phyloP scores from a whole-genome alignment of 1,140 invertebrate species.

The Procambarus virginalis region DNA sequence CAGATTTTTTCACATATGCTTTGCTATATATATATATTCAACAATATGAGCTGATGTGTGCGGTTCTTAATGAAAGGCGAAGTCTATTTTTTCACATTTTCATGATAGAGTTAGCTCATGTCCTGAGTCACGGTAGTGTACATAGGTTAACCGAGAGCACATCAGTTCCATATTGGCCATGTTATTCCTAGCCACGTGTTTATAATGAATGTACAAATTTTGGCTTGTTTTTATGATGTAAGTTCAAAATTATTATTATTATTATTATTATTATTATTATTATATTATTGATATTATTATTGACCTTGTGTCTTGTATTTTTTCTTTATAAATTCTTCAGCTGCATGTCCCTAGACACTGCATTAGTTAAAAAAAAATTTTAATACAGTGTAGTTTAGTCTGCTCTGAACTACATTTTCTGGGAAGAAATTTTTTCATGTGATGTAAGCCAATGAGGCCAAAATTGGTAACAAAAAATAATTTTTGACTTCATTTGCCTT shows the following conservation, averaged over 20 bases:
- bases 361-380: too few relatives aligned
- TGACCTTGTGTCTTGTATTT: neutral
- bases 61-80: neutral
- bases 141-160: neutral
- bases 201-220: constrained; percentile 19
- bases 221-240: constrained; percentile 13
- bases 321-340: neutral
- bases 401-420: neutral
- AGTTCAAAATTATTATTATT: constrained; percentile 14
- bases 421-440: neutral
- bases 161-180: constrained; percentile 7
- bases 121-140: constrained; percentile 9
- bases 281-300: neutral
- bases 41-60: constrained; percentile 13
- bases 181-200: constrained; percentile 2
- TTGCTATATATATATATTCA: constrained; percentile 12
- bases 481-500: constrained; percentile 12
- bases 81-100: constrained; percentile 25
- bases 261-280: neutral
- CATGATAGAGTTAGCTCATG: constrained; percentile 24
- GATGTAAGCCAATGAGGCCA: constrained; percentile 2
- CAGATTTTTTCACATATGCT: constrained; percentile 18
- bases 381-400: neutral
- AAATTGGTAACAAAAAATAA: neutral
- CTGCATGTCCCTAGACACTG: neutral